Percentiles rank a stretch among this genome's conserved stretches.
phyloP scores from a whole-genome alignment of 2,888 invertebrate species.

The Cosmia trapezina region DNA sequence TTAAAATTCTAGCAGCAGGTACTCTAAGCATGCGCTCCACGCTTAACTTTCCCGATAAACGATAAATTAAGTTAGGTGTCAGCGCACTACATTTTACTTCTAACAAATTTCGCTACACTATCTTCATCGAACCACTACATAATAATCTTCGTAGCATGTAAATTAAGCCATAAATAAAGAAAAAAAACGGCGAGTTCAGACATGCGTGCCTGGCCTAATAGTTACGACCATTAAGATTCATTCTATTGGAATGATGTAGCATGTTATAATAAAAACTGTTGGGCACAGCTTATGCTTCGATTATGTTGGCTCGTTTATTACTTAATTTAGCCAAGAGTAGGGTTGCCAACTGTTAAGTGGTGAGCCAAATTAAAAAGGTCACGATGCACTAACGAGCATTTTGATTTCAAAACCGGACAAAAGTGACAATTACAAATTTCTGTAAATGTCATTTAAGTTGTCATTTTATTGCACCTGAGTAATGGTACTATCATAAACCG shows the following conservation, averaged over 20 bases:
- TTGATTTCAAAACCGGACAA: too few species aligned
- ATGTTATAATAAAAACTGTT: conserved; percentile 76
- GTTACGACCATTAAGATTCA: conserved; percentile 67
- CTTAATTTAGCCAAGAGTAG: conserved; percentile 83
- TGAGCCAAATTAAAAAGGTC: conserved; percentile 44
- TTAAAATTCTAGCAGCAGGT: conserved; percentile 43
- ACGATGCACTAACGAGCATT: too few species aligned
- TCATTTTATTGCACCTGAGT: too few species aligned
- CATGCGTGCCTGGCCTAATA: conserved; percentile 67
- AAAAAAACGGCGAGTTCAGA: conserved; percentile 57
- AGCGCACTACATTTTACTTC: conserved; percentile 46
- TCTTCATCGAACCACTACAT: conserved; percentile 47
- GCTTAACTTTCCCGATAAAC: conserved; percentile 56
- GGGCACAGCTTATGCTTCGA: conserved; percentile 76
- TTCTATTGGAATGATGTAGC: conserved; percentile 73
- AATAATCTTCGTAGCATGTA: conserved; percentile 62
- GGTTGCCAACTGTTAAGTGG: conserved; percentile 65
- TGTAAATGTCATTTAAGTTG: too few species aligned
- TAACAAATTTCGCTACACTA: conserved; percentile 57
- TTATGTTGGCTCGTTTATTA: conserved; percentile 85
- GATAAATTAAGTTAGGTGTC: conserved; percentile 58
- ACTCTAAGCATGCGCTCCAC: conserved; percentile 44
- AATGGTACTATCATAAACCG: conserved; percentile 3
- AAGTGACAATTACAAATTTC: too few species aligned
- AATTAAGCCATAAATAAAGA: conserved; percentile 67